Percentiles rank a stretch among this genome's conserved stretches.
phyloP scores from a whole-genome alignment of 2,888 invertebrate species.

The Branchipolynoe longqiensis region DNA sequence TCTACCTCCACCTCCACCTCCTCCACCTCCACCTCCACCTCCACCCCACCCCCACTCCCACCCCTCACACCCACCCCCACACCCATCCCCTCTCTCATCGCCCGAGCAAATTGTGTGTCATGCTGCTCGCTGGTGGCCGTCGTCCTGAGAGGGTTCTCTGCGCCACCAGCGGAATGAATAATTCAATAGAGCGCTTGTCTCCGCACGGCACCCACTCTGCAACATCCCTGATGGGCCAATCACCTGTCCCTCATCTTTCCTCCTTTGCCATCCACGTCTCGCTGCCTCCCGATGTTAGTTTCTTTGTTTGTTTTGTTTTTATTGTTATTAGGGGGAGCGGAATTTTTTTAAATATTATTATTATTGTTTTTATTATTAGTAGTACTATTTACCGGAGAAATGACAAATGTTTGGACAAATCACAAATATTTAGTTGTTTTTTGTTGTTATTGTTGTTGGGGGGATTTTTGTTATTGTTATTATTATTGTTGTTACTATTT shows the following conservation, averaged over 20 bases:
- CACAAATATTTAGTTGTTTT: too few species aligned
- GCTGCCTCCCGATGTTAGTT: neutral
- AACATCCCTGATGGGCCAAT: neutral
- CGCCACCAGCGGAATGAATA: conserved; percentile 16
- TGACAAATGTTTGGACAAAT: too few species aligned
- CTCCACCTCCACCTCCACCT: too few species aligned
- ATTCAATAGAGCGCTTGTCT: conserved; percentile 33
- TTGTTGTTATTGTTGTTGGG: too few species aligned
- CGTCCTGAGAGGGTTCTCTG: neutral
- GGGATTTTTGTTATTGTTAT: too few species aligned
- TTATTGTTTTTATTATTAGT: too few species aligned
- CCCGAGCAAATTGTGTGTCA: conserved; percentile 26
- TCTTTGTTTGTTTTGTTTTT: neutral
- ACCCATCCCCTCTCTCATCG: neutral
- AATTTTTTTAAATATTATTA: too few species aligned
- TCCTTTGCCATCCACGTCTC: neutral
- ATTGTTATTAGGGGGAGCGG: neutral
- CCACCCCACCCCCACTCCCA: too few species aligned
- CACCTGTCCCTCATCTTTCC: conserved; percentile 20
- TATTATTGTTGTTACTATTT: too few species aligned
- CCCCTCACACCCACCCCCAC: too few species aligned
- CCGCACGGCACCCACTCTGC: neutral
- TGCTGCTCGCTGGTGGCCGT: neutral
- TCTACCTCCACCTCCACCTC: too few species aligned
- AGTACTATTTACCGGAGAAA: too few species aligned